Base-by-base conservation (phyloP, 2,888 invertebrate species). In the Amiota minor region DNA sequence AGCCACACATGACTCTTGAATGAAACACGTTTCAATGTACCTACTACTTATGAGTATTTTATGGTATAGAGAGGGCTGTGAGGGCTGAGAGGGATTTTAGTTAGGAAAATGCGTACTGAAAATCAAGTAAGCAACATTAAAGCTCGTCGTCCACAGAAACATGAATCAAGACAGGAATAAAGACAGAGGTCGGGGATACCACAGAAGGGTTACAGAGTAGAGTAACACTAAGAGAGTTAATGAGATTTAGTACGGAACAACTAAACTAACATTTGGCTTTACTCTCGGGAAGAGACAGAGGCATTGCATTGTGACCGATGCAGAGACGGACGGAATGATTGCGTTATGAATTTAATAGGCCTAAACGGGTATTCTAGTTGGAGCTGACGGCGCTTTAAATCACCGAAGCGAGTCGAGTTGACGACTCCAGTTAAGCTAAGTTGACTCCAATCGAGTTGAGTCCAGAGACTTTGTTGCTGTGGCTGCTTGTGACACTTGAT, bases 151-250 rank as follows among this genome's bases (percentile, higher is more conserved):
- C 35, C 35, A 35, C 35, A 35, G 35, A 35, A 35, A 8, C 35
- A 35, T 35, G 35, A 35, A 35, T 35, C 35, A 35, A 8, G 35
- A 35, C 35, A 35, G 35, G 6, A 35, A 35, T 35, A 35, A 35
- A 35, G 35, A 35, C 35, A 35, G 35, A 73, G 67, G 23, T 23
- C 12, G 53, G 55, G 53, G 55, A 9, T 46, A 53, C 46, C 11
- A n/a, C 47, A 62, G n/a, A 75, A 65, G 53, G 68, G 47, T 64
- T 71, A 74, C 67, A 65, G 62, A 64, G 20, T 23, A 23, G 53
- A 23, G 65, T 50, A 55, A 69, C 71, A 68, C 50, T 56, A 72
- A 76, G 62, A 74, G 75, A 76, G 76, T 80, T 79, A 79, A 80
- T 79, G 80, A 80, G 80, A 76, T 74, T 72, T 70, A 77, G 74